Evolutionary conservation across 1,140 invertebrate genomes (phyloP), one percentile per base, ranked within the genome.

Genomic region (Leptoteleia sp.): DNA sequence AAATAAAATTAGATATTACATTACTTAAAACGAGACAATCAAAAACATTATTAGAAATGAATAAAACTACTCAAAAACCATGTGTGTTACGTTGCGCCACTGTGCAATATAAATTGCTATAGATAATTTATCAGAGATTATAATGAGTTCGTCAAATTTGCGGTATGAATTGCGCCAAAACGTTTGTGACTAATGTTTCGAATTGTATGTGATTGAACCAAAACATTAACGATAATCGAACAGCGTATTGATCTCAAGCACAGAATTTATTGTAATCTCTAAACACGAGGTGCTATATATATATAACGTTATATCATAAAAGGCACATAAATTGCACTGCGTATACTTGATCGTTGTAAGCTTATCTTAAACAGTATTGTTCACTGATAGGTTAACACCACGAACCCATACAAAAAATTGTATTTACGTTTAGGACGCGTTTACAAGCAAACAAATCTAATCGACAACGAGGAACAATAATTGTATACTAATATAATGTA

Each of bases 171-270:
- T 25, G 29, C 29, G 22, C 35, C n/a, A n/a, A 57, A 52, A 43
- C 27, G 15, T 71, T 71, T 62, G 47, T 55, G 27, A 52, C 48
- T 12, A 62, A 37, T 57, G 37, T 75, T 75, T 75, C 48, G 52
- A 75, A 65, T 62, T 71, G 35, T 62, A 75, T 75, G 70, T 75
- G 59, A 75, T 75, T 59, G 3, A 75, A 64, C 59, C 59, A 72
- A 72, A 73, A 55, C 31, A n/a, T 35, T 29, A 31, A 19, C 15
- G 15, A 42, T 43, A 27, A 61, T 42, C 19, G 9, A 55, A 16
- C 55, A 62, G 48, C 40, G 22, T 48, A 73, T n/a, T 64, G 70
- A 64, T 73, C 59, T 64, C 70, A 54, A 37, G 25, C 9, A 27
- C 42, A 59, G 43, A 65, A 65, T 65, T 75, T 57, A 45, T 65